Evolutionary conservation across 2,888 invertebrate species (phyloP), one percentile per base, ranked within the genome.

Genomic region (Beris chalybata): DNA sequence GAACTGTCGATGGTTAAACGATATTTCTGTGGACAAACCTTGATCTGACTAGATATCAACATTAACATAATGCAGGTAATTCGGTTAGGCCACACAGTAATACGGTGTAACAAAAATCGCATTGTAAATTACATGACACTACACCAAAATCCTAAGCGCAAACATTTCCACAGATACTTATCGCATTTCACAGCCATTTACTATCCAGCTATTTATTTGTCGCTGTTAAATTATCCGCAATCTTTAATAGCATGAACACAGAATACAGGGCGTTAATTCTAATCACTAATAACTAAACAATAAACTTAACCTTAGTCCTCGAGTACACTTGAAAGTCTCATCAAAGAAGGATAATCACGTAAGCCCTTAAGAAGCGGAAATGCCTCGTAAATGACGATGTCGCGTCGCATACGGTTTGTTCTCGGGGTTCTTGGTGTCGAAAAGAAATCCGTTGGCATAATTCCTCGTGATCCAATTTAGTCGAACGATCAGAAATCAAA

Each of bases 331-430:
- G 47, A 50, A 66, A 66, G 53, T 59, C 59, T 53, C 15, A 13
- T 44, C 61, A 66, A 66, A 66, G 66, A 52, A 66, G 66, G 66
- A 66, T 66, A 66, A 66, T 66, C 66, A 55, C 61, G 59, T 66
- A 66, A 66, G 66, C 66, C 61, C 44, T 64, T 58, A 61, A 66
- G 66, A 66, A 66, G 59, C 54, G 54, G 55, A 59, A 66, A 59
- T 54, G 45, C 58, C 59, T n/a, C 59, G 15, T 54, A 66, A 61
- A 66, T 59, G 43, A 66, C 47, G 38, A 30, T 47, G 47, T 45
- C 47, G n/a, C 11, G 4, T 11, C 22, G 38, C 38, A 7, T 5
- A 7, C 9, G 38, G 38, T 38, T 22, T 38, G 38, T 38, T 38
- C 9, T 38, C 7, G 38, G 5, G 5, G 38, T 38, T 38, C 38